Evolutionary conservation across 2,888 invertebrate species (phyloP).

Genomic region (Hybos culiciformis): DNA sequence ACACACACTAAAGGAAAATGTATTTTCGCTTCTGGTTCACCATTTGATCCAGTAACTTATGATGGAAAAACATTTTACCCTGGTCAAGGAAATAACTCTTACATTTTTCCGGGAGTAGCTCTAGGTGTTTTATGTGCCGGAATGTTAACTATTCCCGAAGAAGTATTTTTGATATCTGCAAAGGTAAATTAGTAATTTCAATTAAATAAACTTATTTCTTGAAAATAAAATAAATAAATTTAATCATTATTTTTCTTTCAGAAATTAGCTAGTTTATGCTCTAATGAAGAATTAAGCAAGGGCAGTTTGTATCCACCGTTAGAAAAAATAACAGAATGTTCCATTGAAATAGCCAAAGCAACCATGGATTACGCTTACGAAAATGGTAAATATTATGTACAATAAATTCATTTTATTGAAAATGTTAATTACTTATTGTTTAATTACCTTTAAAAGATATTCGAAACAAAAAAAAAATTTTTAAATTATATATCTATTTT

Average conservation of each 20-base stretch:
- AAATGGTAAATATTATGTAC: conserved; percentile 42
- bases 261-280: conserved; percentile 69
- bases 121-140: conserved; percentile 82
- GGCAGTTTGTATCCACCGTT: conserved; percentile 91
- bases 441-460: no score
- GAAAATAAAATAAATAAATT: neutral
- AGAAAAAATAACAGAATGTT: conserved; percentile 66
- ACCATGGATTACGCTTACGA: conserved; percentile 72
- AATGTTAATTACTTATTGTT: neutral
- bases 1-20: conserved; percentile 75
- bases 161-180: conserved; percentile 83
- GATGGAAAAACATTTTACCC: conserved; percentile 71
- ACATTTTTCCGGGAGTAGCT: conserved; percentile 94
- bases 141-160: conserved; percentile 78
- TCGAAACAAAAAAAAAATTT: no score
- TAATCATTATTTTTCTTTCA: conserved; percentile 28
- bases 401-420: neutral
- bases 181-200: conserved; percentile 50
- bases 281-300: conserved; percentile 60
- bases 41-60: conserved; percentile 73
- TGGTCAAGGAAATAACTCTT: conserved; percentile 97
- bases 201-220: no score
- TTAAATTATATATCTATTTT: no score
- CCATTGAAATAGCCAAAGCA: conserved; percentile 70
- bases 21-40: conserved; percentile 93